phyloP scores from a whole-genome alignment of 2,113 vertebrate species.

The cat (Felis catus) region F.catus_Fca126_mat1.0 CM031411.1:36645501-36646000 shows the following conservation, averaged over 20 bases:
- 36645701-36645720: constrained; percentile 9
- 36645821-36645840: constrained; percentile 4
- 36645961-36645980: too few relatives aligned
- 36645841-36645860: neutral
- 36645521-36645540: neutral
- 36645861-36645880: neutral
- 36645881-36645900: neutral
- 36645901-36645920: neutral
- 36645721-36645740: neutral
- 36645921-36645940: too few relatives aligned
- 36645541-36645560: neutral
- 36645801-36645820: constrained; percentile 16
- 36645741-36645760: neutral
- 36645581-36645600: neutral
- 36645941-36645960: too few relatives aligned
- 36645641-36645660: neutral
- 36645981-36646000: too few relatives aligned
- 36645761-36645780: neutral
- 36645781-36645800: neutral
- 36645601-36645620: neutral
- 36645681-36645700: constrained; percentile 10
- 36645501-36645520: neutral
- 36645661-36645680: neutral
- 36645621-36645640: neutral
- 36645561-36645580: neutral